Evolutionary conservation across 2,113 vertebrate genomes (phyloP), one percentile per base, ranked within the genome.

Genomic region (Rhinogobius similis): DNA sequence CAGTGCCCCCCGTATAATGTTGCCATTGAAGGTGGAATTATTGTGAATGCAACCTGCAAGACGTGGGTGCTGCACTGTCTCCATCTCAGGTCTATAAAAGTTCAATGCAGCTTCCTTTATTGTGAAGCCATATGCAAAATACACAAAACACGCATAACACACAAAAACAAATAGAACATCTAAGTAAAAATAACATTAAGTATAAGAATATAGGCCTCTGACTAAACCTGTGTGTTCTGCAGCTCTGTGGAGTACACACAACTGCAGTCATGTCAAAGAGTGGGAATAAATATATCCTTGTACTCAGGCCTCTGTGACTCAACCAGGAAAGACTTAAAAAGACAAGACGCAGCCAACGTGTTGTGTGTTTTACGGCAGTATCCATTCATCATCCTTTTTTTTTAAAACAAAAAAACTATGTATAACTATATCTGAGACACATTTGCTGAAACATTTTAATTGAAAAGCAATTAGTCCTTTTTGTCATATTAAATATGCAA

Each of bases 251-350:
- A 24, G 10, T 36, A 12, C 16, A 32, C 7, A 59, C 55, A 29
- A 58, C 55, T 18, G 53, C 53, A 56, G 23, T 56, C 18, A 32
- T 32, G 58, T 61, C 9, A 61, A 61, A 61, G 58, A 36, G 18
- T 14, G 38, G 20, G 5, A 65, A 53, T 55, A 59, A 63, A 43
- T 13, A 14, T 14, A 61, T 36, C 58, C 58, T 61, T 36, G 58
- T 61, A n/a, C 58, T 61, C 0, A 27, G 18, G 23, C 59, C 29
- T 10, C 1, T 18, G 36, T 50, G 61, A 38, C 58, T 61, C 58
- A 61, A n/a, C 27, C 58, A 18, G 26, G 24, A 58, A 16, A 58
- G 24, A 11, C 55, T 27, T 58, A 29, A 29, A 58, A 29, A 58
- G 52, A 23, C 23, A 13, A 58, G 26, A 58, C 29, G 24, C 6